Evolutionary conservation across 2,888 invertebrate species (phyloP), one percentile per base, ranked within the genome.

Genomic region (Rutpela maculata): DNA sequence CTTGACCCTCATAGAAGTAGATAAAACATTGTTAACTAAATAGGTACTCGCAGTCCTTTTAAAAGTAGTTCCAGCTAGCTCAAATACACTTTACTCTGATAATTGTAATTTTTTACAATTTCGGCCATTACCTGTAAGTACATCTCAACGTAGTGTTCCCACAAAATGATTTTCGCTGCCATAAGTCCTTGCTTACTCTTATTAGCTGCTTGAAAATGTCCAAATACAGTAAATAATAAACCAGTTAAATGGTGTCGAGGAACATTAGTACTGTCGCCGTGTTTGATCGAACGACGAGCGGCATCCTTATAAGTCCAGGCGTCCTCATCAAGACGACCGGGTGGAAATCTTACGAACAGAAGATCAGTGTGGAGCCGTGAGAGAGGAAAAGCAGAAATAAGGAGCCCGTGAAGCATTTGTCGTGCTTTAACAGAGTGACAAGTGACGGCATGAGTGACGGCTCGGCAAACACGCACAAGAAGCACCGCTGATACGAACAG

Each of bases 401-500:
- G 80, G 76, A 80, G 78, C 78, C 80, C 68, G 71, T 69, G 77
- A 75, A 70, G 79, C 80, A 83, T 82, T 83, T 84, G 83, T 82
- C 83, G 80, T 83, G 78, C 79, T 77, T 78, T 74, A 78, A 80
- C 76, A 59, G 80, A 82, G 79, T 84, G 84, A 84, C 85, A 81
- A 81, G 82, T 85, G 84, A 85, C 84, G 80, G 83, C 76, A 80
- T 83, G 85, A 85, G 78, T 84, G 85, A 85, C 85, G 70, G 70
- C 60, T 18, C 60, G 70, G 60, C 43, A 60, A 60, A 70, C 70
- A 78, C 74, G 75, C 62, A 78, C 77, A 83, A 80, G 76, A 81
- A 80, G 76, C 75, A 77, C 80, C 82, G 83, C 80, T 81, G 84
- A 84, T 85, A 80, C 78, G 77, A 81, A 83, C 85, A 84, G 84